These are phyloP conservation scores for Halictus quadricinctus DNA, from an alignment of 2,888 invertebrate genomes.

Conservation along the genomic window DNA sequence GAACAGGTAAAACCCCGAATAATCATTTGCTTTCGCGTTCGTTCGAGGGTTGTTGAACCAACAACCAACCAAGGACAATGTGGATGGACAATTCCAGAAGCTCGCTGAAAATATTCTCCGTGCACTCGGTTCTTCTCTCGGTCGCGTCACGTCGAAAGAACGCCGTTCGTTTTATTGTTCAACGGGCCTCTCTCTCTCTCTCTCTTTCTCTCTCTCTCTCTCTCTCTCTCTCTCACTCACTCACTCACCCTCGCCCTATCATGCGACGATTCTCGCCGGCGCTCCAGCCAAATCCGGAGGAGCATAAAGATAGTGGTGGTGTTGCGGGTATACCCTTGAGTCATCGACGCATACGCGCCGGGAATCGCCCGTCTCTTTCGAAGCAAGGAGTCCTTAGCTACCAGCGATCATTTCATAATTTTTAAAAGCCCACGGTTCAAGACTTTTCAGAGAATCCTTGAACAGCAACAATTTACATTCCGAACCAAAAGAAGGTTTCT, in stretches of 20 bases:
- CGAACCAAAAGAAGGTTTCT: too few relatives aligned
- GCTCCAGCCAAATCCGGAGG: constrained; percentile 47
- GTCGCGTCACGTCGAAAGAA: constrained; percentile 29
- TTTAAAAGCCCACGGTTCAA: neutral
- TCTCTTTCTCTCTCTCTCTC: too few relatives aligned
- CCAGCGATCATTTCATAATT: neutral
- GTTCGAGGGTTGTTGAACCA: neutral
- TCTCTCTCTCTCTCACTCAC: neutral
- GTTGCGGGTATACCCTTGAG: constrained; percentile 35
- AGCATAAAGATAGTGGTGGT: constrained; percentile 45
- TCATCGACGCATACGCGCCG: constrained; percentile 33
- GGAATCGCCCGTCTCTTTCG: neutral
- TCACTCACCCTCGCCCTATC: constrained; percentile 64
- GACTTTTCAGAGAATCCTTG: neutral
- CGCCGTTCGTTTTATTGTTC: constrained; percentile 44
- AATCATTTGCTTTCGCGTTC: constrained; percentile 1
- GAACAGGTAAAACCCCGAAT: constrained; percentile 46
- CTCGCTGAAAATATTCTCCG: neutral
- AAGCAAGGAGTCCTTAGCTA: neutral
- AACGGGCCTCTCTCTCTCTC: neutral
- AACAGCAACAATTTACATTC: neutral
- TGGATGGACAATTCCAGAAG: constrained; percentile 32
- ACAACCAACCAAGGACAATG: constrained; percentile 15
- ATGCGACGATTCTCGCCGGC: constrained; percentile 51
- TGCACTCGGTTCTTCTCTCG: neutral